phyloP scores from a whole-genome alignment of 1,140 invertebrate genomes.

The Drepana arcuata region DNA sequence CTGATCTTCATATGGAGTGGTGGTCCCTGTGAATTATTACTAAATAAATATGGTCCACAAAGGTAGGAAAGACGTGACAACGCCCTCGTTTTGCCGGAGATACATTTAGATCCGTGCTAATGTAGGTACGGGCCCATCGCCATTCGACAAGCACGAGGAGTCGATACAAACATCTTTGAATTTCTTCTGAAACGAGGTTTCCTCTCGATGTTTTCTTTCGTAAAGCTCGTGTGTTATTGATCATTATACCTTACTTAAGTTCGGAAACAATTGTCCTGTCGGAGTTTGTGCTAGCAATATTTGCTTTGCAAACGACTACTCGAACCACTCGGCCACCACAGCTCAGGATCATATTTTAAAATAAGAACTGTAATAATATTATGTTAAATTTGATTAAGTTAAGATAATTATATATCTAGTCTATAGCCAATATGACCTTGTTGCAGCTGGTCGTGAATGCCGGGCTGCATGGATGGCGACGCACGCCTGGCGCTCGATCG shows the following conservation, averaged over 20 bases:
- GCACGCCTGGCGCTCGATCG: constrained; percentile 54
- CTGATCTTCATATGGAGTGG: no score
- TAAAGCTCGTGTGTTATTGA: not conserved
- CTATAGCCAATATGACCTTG: constrained; percentile 3
- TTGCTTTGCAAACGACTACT: no score
- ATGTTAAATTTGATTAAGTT: no score
- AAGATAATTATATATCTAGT: not conserved
- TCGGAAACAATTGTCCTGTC: not conserved
- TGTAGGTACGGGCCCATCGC: no score
- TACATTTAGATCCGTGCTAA: no score
- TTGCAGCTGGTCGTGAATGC: constrained; percentile 52
- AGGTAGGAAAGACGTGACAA: not conserved
- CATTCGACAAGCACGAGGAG: not conserved
- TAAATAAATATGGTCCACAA: not conserved
- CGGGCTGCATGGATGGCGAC: constrained; percentile 64
- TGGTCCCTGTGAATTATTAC: no score
- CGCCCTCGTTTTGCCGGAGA: not conserved
- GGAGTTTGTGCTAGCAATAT: not conserved
- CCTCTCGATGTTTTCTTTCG: not conserved
- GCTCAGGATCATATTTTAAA: no score
- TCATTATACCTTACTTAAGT: not conserved
- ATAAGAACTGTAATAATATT: no score
- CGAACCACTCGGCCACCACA: no score
- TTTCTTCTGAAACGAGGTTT: no score
- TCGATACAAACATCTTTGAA: not conserved